These are phyloP conservation scores for Xanthorhoe designata DNA, from an alignment of 2,888 invertebrate species.

Conservation along the genomic window DNA sequence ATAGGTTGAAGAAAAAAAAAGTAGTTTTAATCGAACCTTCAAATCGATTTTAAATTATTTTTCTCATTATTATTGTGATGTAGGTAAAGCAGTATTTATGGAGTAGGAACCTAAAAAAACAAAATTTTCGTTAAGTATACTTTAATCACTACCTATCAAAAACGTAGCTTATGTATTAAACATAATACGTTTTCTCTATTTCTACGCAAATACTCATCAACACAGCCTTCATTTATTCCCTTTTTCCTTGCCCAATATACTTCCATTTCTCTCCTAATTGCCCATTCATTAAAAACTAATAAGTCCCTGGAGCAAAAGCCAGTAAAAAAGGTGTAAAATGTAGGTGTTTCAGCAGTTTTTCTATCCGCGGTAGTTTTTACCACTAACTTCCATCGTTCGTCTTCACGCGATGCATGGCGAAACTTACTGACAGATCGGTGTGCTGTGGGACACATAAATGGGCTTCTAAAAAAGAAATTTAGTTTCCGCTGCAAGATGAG, in stretches of 20 bases:
- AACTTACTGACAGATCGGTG: conserved; percentile 77
- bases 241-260: background rate
- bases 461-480: background rate
- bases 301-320: conserved; percentile 36
- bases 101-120: no score
- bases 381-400: conserved; percentile 77
- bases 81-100: no score
- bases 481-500: no score
- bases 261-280: conserved; percentile 6
- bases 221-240: background rate
- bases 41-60: no score
- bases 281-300: conserved; percentile 38
- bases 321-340: conserved; percentile 41
- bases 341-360: conserved; percentile 50
- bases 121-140: no score
- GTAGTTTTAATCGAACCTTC: no score
- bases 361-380: conserved; percentile 57
- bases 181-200: no score
- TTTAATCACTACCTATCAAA: no score
- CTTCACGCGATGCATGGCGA: conserved; percentile 77
- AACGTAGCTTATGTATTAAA: no score
- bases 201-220: background rate
- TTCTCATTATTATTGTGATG: no score
- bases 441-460: conserved; percentile 52
- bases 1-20: no score